Conservation (phyloP, 1,140 invertebrate genomes). For the Drosophila ogumai region DNA sequence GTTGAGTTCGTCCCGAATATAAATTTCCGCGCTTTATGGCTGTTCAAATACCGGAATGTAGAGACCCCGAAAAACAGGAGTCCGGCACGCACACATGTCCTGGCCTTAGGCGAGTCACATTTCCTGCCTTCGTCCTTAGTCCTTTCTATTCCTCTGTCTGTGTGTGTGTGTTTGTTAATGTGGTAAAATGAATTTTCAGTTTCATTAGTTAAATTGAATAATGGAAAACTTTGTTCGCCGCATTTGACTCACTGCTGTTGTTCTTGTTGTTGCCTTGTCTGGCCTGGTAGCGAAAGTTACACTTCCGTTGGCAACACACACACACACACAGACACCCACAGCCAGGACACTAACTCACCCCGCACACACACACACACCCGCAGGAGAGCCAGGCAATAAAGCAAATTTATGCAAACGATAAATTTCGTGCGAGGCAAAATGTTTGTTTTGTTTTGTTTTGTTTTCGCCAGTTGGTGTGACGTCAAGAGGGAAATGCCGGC, state of each 20-base stretch:
- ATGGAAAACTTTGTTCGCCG: constrained; percentile 82
- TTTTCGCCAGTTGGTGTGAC: constrained; percentile 47
- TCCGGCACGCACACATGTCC: constrained; percentile 74
- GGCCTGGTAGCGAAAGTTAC: constrained; percentile 73
- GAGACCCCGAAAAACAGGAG: constrained; percentile 26
- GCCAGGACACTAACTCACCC: constrained; percentile 15
- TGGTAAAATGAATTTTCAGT: constrained; percentile 84
- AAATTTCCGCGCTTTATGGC: constrained; percentile 78
- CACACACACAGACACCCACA: constrained; percentile 30
- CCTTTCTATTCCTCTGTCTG: constrained; percentile 1
- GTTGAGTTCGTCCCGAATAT: constrained; percentile 54
- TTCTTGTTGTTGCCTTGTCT: constrained; percentile 60
- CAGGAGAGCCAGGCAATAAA: constrained; percentile 73
- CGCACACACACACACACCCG: constrained; percentile 43
- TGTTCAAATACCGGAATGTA: constrained; percentile 31
- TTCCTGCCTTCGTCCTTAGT: constrained; percentile 56
- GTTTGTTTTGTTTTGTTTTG: constrained; percentile 78
- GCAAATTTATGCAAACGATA: constrained; percentile 85
- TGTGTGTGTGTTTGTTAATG: constrained; percentile 77
- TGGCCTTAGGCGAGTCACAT: constrained; percentile 55
- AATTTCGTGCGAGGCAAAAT: constrained; percentile 77
- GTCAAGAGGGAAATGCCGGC: constrained; percentile 20
- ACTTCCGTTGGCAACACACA: constrained; percentile 61
- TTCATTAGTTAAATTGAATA: constrained; percentile 85
- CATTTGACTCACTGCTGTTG: constrained; percentile 59